A percentile compares a stretch with the other conserved stretches of the same genome.
These are phyloP conservation scores for Hypolimnas misippus DNA, from an alignment of 2,888 invertebrate species.

Conservation along the genomic window DNA sequence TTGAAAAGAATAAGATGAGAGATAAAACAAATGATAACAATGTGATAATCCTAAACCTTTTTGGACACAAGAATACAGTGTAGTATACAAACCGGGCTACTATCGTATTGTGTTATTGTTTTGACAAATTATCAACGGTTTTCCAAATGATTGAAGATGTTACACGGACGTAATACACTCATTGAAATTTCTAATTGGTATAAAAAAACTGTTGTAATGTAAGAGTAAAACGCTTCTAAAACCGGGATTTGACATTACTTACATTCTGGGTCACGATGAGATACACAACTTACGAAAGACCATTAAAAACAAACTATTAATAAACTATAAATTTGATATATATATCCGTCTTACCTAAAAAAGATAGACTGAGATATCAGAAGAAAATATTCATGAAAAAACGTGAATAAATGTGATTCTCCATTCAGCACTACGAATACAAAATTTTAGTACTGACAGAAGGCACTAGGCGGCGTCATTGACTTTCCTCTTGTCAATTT, in stretches of 20 bases:
- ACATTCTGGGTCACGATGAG: conserved; percentile 74
- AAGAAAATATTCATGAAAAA: conserved; percentile 79
- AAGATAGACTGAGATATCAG: conserved; percentile 73
- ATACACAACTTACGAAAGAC: conserved; percentile 57
- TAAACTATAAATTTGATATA: conserved; percentile 30
- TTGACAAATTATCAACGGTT: conserved; percentile 38
- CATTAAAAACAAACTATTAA: conserved; percentile 38
- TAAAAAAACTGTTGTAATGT: conserved; percentile 24
- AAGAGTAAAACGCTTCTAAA: conserved; percentile 65
- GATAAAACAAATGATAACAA: conserved; percentile 74
- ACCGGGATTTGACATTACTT: conserved; percentile 79
- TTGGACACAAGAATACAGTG: conserved; percentile 43
- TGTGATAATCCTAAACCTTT: conserved; percentile 67
- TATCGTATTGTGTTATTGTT: conserved; percentile 49
- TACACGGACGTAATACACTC: background rate
- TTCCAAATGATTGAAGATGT: conserved; percentile 11
- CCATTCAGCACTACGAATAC: conserved; percentile 83
- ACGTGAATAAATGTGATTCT: conserved; percentile 80
- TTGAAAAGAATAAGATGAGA: conserved; percentile 60
- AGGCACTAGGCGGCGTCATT: conserved; percentile 59
- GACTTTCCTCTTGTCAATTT: conserved; percentile 40
- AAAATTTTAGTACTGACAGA: conserved; percentile 78
- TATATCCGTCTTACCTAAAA: conserved; percentile 71
- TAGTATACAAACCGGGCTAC: conserved; percentile 46
- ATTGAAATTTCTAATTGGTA: conserved; percentile 17